phyloP scores from a whole-genome alignment of 2,888 invertebrate species.

The Orchestes rusci region DNA sequence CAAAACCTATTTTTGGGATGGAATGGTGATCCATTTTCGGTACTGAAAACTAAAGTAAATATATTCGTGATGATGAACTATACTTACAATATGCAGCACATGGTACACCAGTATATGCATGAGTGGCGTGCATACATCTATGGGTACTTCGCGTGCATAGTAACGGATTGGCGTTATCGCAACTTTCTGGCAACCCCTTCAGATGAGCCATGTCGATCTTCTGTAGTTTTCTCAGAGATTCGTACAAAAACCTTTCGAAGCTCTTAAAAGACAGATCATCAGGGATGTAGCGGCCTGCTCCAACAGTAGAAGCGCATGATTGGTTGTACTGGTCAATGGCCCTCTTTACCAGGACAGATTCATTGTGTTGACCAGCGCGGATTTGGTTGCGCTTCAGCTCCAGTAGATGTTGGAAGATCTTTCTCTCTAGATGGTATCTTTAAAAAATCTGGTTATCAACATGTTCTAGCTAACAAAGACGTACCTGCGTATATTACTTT shows the following conservation, averaged over 20 bases:
- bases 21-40: slow-evolving; percentile 73
- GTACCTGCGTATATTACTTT: slow-evolving; percentile 76
- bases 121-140: slow-evolving; percentile 83
- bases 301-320: slow-evolving; percentile 59
- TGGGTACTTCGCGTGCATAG: slow-evolving; percentile 83
- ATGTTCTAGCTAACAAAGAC: not conserved
- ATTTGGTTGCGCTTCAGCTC: slow-evolving; percentile 90
- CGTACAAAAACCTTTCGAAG: slow-evolving; percentile 85
- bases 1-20: slow-evolving; percentile 63
- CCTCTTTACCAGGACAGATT: slow-evolving; percentile 79
- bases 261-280: slow-evolving; percentile 64
- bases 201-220: slow-evolving; percentile 60
- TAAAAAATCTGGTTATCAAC: slow-evolving; percentile 28
- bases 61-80: not conserved
- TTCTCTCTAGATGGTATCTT: slow-evolving; percentile 84
- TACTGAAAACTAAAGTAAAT: slow-evolving; percentile 48
- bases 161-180: slow-evolving; percentile 53
- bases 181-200: slow-evolving; percentile 41
- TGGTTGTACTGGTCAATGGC: slow-evolving; percentile 78
- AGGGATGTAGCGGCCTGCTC: slow-evolving; percentile 48
- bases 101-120: slow-evolving; percentile 84
- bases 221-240: slow-evolving; percentile 72
- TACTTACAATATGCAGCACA: slow-evolving; percentile 81
- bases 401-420: slow-evolving; percentile 87
- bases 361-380: slow-evolving; percentile 80